Conservation (phyloP, 2,797 vertebrate genomes). For the Hydrophis major region DNA sequence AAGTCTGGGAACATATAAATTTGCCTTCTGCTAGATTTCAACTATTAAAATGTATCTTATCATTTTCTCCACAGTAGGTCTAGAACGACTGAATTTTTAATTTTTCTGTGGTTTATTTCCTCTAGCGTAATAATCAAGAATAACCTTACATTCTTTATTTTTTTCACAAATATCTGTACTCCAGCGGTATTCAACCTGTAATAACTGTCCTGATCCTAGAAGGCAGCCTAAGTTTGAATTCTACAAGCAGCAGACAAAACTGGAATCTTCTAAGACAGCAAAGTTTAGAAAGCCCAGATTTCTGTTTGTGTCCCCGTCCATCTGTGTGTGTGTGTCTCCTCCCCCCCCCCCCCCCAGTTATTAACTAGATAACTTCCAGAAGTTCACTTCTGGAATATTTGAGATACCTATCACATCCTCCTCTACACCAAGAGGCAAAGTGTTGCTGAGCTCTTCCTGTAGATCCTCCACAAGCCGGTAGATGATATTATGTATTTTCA, state of each 20-base stretch:
- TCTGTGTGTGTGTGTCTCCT: no score
- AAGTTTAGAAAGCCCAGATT: not conserved
- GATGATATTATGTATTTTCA: conserved; percentile 85
- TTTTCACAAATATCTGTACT: not conserved
- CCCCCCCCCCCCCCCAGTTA: not conserved
- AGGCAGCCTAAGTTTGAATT: not conserved
- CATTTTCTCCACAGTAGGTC: not conserved
- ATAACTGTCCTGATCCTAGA: not conserved
- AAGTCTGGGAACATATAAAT: not conserved
- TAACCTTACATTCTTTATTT: not conserved
- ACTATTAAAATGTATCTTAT: not conserved
- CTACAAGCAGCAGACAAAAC: not conserved
- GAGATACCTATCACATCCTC: conserved; percentile 76
- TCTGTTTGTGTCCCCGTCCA: no score
- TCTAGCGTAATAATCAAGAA: not conserved
- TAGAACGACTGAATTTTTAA: not conserved
- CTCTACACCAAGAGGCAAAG: conserved; percentile 66
- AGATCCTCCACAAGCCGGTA: conserved; percentile 89
- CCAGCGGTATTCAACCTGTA: not conserved
- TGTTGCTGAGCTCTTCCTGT: conserved; percentile 81
- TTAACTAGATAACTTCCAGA: not conserved
- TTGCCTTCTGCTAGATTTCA: not conserved
- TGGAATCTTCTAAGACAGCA: not conserved
- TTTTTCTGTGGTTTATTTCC: not conserved
- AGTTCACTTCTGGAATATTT: not conserved